Evolutionary conservation across 2,888 invertebrate genomes (phyloP).

Genomic region (Tachystola acroxantha): DNA sequence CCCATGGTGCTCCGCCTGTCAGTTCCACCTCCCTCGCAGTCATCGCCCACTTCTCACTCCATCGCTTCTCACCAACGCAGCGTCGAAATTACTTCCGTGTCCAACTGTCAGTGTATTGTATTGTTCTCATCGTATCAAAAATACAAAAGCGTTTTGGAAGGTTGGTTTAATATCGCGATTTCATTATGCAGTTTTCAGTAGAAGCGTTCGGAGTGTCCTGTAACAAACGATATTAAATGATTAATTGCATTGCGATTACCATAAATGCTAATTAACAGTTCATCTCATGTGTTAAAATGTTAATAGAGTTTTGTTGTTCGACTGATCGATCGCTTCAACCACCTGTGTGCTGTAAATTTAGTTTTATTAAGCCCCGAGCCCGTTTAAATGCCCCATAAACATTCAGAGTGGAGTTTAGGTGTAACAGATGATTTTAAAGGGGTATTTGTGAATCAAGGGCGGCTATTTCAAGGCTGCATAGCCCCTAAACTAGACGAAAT

Average conservation of each 20-base stretch:
- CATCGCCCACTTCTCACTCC: slow-evolving; percentile 72
- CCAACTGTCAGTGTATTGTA: slow-evolving; percentile 29
- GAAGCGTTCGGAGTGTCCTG: slow-evolving; percentile 33
- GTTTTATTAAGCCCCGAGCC: slow-evolving; percentile 35
- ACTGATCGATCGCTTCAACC: slow-evolving; percentile 26
- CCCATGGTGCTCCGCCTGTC: slow-evolving; percentile 92
- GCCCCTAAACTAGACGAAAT: no score
- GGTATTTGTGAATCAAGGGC: slow-evolving; percentile 16
- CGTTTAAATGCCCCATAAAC: slow-evolving; percentile 40
- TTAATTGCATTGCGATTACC: slow-evolving; percentile 2
- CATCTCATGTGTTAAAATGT: background rate
- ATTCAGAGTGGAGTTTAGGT: slow-evolving; percentile 21
- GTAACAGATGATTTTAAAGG: slow-evolving; percentile 28
- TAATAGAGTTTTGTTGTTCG: slow-evolving; percentile 4
- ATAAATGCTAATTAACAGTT: slow-evolving; percentile 2
- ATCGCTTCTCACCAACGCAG: slow-evolving; percentile 36
- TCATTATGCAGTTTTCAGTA: slow-evolving; percentile 25
- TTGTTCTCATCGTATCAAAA: slow-evolving; percentile 27
- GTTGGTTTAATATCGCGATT: slow-evolving; percentile 49
- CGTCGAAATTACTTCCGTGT: slow-evolving; percentile 25
- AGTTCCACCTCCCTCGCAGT: slow-evolving; percentile 85
- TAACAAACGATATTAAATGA: slow-evolving; percentile 31
- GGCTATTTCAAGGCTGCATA: slow-evolving; percentile 2
- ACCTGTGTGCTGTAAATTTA: slow-evolving; percentile 31
- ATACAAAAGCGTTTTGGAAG: slow-evolving; percentile 48